A percentile compares a stretch with the other conserved stretches of the same genome.
Evolutionary conservation across 2,797 vertebrate species (phyloP).

Genomic region (Microhierax caerulescens): DNA sequence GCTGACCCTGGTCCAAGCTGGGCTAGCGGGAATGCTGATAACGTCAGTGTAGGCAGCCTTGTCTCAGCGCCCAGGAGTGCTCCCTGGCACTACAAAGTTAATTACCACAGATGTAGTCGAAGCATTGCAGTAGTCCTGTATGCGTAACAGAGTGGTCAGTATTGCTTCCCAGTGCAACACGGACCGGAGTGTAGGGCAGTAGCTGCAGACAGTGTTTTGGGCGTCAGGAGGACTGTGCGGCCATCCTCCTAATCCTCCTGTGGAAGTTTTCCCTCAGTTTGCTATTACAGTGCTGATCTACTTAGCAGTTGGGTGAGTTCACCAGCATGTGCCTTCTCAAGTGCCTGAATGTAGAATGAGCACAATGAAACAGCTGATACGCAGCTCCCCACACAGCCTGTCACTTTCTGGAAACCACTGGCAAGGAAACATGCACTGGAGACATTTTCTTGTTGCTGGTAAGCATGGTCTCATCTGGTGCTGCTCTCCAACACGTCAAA

Average conservation of each 20-base stretch:
- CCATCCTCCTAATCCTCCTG: not conserved
- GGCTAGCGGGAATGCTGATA: not conserved
- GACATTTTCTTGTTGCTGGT: conserved; percentile 49
- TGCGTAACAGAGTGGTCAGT: not conserved
- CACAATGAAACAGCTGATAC: conserved; percentile 7
- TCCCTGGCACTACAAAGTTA: not conserved
- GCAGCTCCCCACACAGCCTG: not conserved
- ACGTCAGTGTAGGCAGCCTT: not conserved
- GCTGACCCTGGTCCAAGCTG: not conserved
- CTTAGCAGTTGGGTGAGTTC: not conserved
- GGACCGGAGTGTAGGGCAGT: not conserved
- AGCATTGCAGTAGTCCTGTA: not conserved
- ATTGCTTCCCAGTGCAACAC: not conserved
- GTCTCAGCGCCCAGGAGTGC: not conserved
- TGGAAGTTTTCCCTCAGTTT: not conserved
- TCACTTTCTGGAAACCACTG: conserved; percentile 48
- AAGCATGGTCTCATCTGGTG: conserved; percentile 54
- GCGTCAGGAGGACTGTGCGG: accelerated
- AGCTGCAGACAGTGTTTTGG: not conserved
- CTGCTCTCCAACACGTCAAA: conserved; percentile 61
- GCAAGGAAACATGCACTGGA: conserved; percentile 55
- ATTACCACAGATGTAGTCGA: not conserved
- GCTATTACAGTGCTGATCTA: not conserved
- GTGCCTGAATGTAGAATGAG: not conserved
- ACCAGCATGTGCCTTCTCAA: not conserved